Evolutionary conservation across 2,888 invertebrate species (phyloP), one percentile per base, ranked within the genome.

Genomic region (Nycteola revayana): DNA sequence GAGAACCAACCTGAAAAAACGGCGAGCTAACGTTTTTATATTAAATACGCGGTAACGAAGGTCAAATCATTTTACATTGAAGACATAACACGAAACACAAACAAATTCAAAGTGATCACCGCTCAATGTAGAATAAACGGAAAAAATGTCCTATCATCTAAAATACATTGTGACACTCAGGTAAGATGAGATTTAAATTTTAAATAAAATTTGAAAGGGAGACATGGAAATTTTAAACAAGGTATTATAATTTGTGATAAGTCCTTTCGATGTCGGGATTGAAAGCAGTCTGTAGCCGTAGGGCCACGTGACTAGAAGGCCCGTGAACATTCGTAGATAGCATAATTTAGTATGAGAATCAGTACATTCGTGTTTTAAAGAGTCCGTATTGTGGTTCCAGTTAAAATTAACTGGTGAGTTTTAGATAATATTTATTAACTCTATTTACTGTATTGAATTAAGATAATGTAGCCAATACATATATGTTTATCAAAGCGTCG

Each of bases 291-390:
- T 52, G 20, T 55, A 37, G 36, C 36, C 47, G 63, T 39, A 62
- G 36, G 46, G 60, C 60, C 70, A 56, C 66, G 68, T 67, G 75
- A 72, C 52, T 31, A 57, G 65, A 63, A 48, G 52, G 42, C 35
- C 18, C 30, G 25, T 9, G 14, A n/a, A n/a, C 7, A 14, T 14
- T 21, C 4, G 21, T 21, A 14, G 21, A 21, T 21, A 7, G 7
- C 21, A 7, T n/a, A 21, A 21, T n/a, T 14, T 14, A n/a, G 21
- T 21, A 18, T 3, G 3, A 6, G 6, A 6, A 6, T 18, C 18
- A 5, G 18, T 5, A 18, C 18, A 18, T 5, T 6, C 6, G 18
- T 5, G 6, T 18, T 18, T 18, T 6, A 18, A 3, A 18, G 6
- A 18, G 6, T 18, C 6, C 18, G 3, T 18, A 3, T 18, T 3